phyloP scores from a whole-genome alignment of 2,797 vertebrate genomes.

The Syndactyla subalaris region DNA sequence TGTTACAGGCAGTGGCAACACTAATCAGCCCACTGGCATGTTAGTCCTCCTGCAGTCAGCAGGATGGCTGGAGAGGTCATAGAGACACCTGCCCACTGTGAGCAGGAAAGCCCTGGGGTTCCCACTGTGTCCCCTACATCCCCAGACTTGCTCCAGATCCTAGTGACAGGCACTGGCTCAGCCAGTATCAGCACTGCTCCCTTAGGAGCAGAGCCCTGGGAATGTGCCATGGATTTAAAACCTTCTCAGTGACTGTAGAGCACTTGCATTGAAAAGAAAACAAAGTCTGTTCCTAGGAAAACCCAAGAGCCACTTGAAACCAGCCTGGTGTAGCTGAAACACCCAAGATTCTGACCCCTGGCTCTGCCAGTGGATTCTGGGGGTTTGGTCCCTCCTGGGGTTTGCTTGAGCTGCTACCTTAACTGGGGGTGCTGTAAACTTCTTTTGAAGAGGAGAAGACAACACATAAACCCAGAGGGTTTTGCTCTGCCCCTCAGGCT shows the following conservation, averaged over 20 bases:
- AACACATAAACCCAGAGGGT: neutral
- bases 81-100: rapidly evolving
- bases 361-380: neutral
- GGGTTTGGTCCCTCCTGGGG: no score
- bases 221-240: rapidly evolving
- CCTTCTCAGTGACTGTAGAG: neutral
- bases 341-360: neutral
- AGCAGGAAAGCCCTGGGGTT: neutral
- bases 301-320: neutral
- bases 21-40: neutral
- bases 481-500: neutral
- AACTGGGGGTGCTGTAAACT: rapidly evolving
- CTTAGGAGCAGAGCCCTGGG: neutral
- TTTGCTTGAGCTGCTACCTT: neutral
- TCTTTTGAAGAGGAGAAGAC: neutral
- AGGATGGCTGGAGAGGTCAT: neutral
- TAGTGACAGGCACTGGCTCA: rapidly evolving
- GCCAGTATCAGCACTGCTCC: rapidly evolving
- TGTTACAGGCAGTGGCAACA: neutral
- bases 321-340: neutral
- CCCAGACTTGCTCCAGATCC: neutral
- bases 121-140: rapidly evolving
- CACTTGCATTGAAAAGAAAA: neutral
- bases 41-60: rapidly evolving
- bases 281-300: neutral